Conservation (phyloP, 2,797 vertebrate genomes). For the Coregonus suidteri region DNA sequence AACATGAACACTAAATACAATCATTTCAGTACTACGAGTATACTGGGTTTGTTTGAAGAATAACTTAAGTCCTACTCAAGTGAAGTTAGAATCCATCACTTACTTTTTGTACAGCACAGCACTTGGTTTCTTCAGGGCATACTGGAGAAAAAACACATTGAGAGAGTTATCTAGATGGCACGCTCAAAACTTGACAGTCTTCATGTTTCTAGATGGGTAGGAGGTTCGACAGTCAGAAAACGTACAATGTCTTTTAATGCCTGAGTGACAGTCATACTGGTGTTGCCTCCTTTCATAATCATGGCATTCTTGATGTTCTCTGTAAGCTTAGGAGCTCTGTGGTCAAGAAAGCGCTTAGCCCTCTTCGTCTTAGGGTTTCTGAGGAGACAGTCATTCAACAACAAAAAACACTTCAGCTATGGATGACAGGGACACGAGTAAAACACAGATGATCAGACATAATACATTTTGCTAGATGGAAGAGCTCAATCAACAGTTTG, state of each 20-base stretch:
- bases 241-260: conserved; percentile 91
- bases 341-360: conserved; percentile 90
- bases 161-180: not conserved
- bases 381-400: not conserved
- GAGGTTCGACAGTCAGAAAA: conserved; percentile 16
- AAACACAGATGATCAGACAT: not conserved
- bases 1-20: no score
- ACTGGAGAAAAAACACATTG: conserved; percentile 73
- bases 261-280: conserved; percentile 79
- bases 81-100: conserved; percentile 57
- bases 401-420: not conserved
- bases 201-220: not conserved
- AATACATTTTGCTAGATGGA: no score
- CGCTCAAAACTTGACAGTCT: not conserved
- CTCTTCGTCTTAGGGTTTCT: conserved; percentile 95
- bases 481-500: not conserved
- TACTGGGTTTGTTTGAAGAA: no score
- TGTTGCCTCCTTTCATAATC: conserved; percentile 95
- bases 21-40: no score
- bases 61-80: no score
- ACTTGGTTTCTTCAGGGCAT: conserved; percentile 92
- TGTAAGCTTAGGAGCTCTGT: conserved; percentile 83
- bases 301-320: conserved; percentile 90
- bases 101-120: conserved; percentile 93
- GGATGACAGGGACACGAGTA: not conserved